These are phyloP conservation scores for Drosophila acutilabella DNA, from an alignment of 2,888 invertebrate genomes.

Conservation along the genomic window DNA sequence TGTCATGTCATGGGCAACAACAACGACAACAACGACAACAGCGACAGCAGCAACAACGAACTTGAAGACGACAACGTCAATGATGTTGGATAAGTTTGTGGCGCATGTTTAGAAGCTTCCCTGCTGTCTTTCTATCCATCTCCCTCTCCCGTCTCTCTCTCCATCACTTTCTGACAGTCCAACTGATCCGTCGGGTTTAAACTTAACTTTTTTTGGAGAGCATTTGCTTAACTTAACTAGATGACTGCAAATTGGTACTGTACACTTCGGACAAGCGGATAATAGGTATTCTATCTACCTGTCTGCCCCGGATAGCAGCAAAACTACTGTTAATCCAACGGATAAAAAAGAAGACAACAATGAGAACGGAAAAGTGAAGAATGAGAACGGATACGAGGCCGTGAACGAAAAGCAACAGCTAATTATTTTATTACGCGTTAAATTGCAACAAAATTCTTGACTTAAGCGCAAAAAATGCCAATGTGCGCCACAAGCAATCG, in stretches of 20 bases:
- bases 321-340: slow-evolving; percentile 21
- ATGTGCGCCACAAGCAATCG: slow-evolving; percentile 80
- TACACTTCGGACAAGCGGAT: slow-evolving; percentile 32
- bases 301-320: slow-evolving; percentile 10
- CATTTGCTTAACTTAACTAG: slow-evolving; percentile 44
- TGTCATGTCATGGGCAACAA: slow-evolving; percentile 75
- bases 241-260: slow-evolving; percentile 34
- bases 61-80: slow-evolving; percentile 71
- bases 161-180: slow-evolving; percentile 20
- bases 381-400: slow-evolving; percentile 16
- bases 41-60: slow-evolving; percentile 27
- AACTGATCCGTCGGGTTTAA: slow-evolving; percentile 40
- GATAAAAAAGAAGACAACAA: slow-evolving; percentile 12
- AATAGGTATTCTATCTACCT: slow-evolving; percentile 3
- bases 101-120: slow-evolving; percentile 67
- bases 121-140: slow-evolving; percentile 18
- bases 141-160: not conserved
- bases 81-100: slow-evolving; percentile 76
- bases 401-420: slow-evolving; percentile 55
- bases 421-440: slow-evolving; percentile 81
- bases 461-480: slow-evolving; percentile 77
- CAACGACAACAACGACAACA: slow-evolving; percentile 44
- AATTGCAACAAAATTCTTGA: slow-evolving; percentile 79
- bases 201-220: slow-evolving; percentile 17
- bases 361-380: slow-evolving; percentile 1